Evolutionary conservation across 2,113 vertebrate species (phyloP).

Genomic region (Axis porcinus): DNA sequence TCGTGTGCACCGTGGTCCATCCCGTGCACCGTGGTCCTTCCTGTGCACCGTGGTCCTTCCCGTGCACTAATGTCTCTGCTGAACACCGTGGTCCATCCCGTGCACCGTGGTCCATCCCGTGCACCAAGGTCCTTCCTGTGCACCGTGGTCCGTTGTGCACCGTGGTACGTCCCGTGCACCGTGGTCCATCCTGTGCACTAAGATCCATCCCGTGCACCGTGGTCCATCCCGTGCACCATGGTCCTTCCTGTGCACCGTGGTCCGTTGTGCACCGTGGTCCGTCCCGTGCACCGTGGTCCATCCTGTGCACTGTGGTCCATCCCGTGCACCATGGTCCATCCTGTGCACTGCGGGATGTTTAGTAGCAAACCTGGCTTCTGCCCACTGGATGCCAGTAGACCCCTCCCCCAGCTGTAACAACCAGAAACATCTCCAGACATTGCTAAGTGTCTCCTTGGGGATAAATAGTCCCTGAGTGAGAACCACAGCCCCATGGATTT

Average conservation of each 20-base stretch:
- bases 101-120: rapidly evolving
- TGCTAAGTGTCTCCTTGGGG: neutral
- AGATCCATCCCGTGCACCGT: rapidly evolving
- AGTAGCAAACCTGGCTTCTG: neutral
- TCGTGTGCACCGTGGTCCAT: too few species aligned
- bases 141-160: rapidly evolving
- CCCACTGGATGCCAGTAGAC: neutral
- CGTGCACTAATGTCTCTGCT: too few species aligned
- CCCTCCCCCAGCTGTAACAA: neutral
- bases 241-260: too few species aligned
- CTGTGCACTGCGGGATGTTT: neutral
- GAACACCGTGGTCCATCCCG: rapidly evolving
- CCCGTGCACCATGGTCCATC: rapidly evolving
- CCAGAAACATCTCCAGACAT: neutral
- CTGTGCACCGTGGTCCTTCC: rapidly evolving
- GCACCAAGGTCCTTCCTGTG: rapidly evolving
- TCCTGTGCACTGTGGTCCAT: rapidly evolving
- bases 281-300: too few species aligned
- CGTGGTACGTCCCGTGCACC: rapidly evolving
- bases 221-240: too few species aligned
- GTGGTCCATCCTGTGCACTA: rapidly evolving
- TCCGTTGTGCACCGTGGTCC: too few species aligned
- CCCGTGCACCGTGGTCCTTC: too few species aligned
- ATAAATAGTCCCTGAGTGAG: neutral
- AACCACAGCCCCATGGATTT: neutral